These are phyloP conservation scores for Bursaphelenchus mucronatus DNA, from an alignment of 1,140 invertebrate species.

Conservation along the genomic window DNA sequence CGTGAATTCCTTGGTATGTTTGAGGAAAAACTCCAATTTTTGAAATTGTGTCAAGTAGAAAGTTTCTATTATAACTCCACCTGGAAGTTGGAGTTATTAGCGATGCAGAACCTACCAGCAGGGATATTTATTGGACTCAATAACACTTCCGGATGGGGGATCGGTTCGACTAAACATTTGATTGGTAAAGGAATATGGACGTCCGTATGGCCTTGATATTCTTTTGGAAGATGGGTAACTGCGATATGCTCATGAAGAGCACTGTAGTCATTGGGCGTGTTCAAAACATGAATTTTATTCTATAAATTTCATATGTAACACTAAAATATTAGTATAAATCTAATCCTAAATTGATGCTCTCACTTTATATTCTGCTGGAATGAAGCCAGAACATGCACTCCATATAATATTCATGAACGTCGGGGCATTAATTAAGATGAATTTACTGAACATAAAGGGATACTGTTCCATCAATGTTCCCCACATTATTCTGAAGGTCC, in stretches of 20 bases:
- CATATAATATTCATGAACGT: slow-evolving; percentile 33
- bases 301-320: slow-evolving; percentile 9
- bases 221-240: background rate
- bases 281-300: slow-evolving; percentile 24
- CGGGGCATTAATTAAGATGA: slow-evolving; percentile 31
- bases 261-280: background rate
- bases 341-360: background rate
- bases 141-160: background rate
- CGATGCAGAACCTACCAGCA: slow-evolving; percentile 17
- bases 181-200: slow-evolving; percentile 18
- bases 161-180: slow-evolving; percentile 16
- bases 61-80: slow-evolving; percentile 30
- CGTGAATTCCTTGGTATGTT: slow-evolving; percentile 27
- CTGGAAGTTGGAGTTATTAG: slow-evolving; percentile 10
- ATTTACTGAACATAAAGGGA: slow-evolving; percentile 24
- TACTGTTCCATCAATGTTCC: slow-evolving; percentile 39
- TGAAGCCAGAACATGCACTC: slow-evolving; percentile 33
- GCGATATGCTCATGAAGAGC: slow-evolving; percentile 17
- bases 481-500: slow-evolving; percentile 37
- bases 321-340: slow-evolving; percentile 1
- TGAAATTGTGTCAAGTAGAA: slow-evolving; percentile 24
- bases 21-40: slow-evolving; percentile 26
- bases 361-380: slow-evolving; percentile 30
- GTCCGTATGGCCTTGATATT: slow-evolving; percentile 7
- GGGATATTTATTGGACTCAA: slow-evolving; percentile 29